phyloP scores from a whole-genome alignment of 2,113 vertebrate genomes.

The Erythrolamprus reginae region DNA sequence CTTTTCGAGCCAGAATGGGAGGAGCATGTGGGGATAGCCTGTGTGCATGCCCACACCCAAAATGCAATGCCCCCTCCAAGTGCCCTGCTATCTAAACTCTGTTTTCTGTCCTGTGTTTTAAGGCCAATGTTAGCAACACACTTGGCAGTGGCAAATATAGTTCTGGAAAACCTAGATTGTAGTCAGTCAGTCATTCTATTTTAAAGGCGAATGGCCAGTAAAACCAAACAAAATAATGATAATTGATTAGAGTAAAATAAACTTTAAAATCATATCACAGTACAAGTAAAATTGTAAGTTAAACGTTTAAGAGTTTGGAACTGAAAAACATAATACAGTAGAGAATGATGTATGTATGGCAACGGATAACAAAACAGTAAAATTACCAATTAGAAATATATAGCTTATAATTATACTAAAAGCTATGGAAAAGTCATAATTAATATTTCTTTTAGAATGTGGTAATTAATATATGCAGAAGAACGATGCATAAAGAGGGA shows the following conservation, averaged over 20 bases:
- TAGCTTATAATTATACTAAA: neutral
- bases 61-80: too few species aligned
- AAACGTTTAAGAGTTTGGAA: neutral
- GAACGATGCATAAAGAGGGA: neutral
- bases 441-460: neutral
- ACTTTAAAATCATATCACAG: neutral
- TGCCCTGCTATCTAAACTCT: neutral
- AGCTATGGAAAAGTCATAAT: neutral
- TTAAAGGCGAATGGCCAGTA: neutral
- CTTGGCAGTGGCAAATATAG: neutral
- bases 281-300: neutral
- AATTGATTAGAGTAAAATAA: neutral
- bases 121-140: neutral
- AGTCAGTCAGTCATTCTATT: neutral
- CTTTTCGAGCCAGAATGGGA: too few species aligned
- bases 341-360: neutral
- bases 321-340: neutral
- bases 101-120: neutral
- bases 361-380: neutral
- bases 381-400: neutral
- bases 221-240: neutral
- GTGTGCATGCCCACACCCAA: too few species aligned
- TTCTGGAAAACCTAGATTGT: neutral
- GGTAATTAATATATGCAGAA: neutral
- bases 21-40: too few species aligned